A percentile compares a stretch with the other conserved stretches of the same genome.
Conservation (phyloP, 2,797 vertebrate genomes). For the Uromys caudimaculatus region DNA sequence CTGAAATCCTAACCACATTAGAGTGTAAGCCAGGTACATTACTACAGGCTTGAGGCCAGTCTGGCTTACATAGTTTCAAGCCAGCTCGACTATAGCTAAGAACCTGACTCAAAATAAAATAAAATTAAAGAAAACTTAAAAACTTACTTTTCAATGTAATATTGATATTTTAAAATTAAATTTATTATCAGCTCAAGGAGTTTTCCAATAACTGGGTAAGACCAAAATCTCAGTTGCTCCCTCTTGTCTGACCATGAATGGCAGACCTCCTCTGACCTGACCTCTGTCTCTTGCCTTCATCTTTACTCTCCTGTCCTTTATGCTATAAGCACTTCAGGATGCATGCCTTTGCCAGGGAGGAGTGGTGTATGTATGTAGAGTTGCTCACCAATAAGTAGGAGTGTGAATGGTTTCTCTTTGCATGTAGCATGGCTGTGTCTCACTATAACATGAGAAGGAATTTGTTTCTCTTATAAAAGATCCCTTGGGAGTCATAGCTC, state of each 20-base stretch:
- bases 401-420: background rate
- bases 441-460: background rate
- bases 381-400: background rate
- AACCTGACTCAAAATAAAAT: background rate
- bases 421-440: background rate
- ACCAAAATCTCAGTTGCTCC: slow-evolving; percentile 63
- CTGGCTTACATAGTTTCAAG: background rate
- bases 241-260: slow-evolving; percentile 63
- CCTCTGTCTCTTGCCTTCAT: background rate
- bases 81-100: background rate
- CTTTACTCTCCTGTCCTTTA: background rate
- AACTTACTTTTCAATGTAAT: background rate
- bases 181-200: background rate
- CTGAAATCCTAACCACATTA: background rate
- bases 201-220: slow-evolving; percentile 72
- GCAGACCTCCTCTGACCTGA: background rate
- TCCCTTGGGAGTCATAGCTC: background rate
- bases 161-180: slow-evolving; percentile 23
- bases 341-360: rapidly evolving
- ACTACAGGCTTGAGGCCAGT: background rate
- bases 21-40: no score
- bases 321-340: background rate
- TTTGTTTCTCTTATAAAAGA: background rate
- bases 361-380: rapidly evolving
- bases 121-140: background rate